Evolutionary conservation across 2,113 vertebrate genomes (phyloP).

Genomic region (Brachypodius melanocephalos): DNA sequence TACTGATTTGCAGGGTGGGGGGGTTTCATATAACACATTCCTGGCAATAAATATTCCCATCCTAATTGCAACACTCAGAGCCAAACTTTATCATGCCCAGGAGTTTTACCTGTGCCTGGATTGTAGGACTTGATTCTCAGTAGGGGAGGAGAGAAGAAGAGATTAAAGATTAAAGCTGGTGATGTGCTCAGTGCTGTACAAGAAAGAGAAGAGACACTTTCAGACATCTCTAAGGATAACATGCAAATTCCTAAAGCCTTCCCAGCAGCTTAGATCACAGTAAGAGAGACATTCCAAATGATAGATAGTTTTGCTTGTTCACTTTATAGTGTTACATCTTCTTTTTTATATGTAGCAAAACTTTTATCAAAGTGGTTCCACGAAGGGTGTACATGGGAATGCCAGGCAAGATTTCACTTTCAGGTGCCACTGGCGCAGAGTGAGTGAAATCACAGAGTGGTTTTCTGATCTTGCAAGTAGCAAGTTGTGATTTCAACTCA

Average conservation of each 20-base stretch:
- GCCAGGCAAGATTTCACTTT: background rate
- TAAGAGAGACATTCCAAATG: background rate
- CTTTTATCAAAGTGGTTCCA: background rate
- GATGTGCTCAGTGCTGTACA: background rate
- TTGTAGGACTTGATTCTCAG: background rate
- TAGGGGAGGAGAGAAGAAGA: conserved; percentile 4
- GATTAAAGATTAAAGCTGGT: conserved; percentile 53
- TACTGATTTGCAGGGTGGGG: background rate
- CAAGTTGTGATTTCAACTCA: background rate
- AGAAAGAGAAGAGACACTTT: conserved; percentile 17
- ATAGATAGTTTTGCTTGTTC: conserved; percentile 19
- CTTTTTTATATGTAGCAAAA: background rate
- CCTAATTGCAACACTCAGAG: background rate
- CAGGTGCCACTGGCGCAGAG: background rate
- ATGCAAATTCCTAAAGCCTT: conserved; percentile 56
- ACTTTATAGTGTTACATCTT: background rate
- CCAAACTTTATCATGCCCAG: background rate
- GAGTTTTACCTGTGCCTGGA: conserved; percentile 20
- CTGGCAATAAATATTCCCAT: background rate
- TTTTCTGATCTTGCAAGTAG: background rate
- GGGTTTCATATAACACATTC: background rate
- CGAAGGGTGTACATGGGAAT: background rate
- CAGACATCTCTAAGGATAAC: conserved; percentile 50
- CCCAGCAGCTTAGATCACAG: conserved; percentile 46
- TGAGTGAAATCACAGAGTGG: background rate